Evolutionary conservation across 2,797 vertebrate species (phyloP), one percentile per base, ranked within the genome.

Genomic region (Ciconia nigra): DNA sequence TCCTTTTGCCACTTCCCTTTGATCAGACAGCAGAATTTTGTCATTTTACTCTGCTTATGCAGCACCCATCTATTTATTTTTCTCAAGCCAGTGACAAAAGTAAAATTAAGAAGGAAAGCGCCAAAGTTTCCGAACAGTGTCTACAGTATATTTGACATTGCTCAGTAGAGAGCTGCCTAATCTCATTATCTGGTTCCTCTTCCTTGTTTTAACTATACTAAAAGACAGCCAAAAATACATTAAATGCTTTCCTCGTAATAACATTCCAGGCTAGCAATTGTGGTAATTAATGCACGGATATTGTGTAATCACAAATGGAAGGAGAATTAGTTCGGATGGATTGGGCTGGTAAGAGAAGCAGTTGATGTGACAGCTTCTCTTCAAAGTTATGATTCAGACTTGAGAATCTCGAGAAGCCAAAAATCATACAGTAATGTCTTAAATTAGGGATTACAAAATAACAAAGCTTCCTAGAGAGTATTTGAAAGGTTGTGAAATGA

Each of bases 401-500:
- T 37, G 20, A 44, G 39, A 90, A 78, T 55, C 31, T 73, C 44
- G 61, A 81, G 29, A 69, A 49, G n/a, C 73, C 37, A 55, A 26
- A 78, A 58, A 66, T 58, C 9, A 6, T 67, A 37, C 14, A 66
- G n/a, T 47, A 39, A 70, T 59, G 19, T 54, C 52, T 78, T 57
- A 82, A 91, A 73, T 26, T 61, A 46, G 52, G 24, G 77, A 93
- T 81, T 71, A 62, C 73, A 95, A 87, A 87, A 73, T 62, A 92
- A 42, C 28, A 67, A 70, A 59, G 29, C 62, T 96, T 95, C 84
- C 54, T 55, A 65, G 83, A 93, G 28, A n/a, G 69, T 51, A 54
- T 95, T 96, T 93, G 80, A 90, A 91, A 82, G 59, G 9, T 37
- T 73, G 21, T 74, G 57, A 93, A 96, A 91, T 78, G 15, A 87